Evolutionary conservation across 1,140 invertebrate species (phyloP), one percentile per base, ranked within the genome.

Genomic region (Parasteatoda tepidariorum): DNA sequence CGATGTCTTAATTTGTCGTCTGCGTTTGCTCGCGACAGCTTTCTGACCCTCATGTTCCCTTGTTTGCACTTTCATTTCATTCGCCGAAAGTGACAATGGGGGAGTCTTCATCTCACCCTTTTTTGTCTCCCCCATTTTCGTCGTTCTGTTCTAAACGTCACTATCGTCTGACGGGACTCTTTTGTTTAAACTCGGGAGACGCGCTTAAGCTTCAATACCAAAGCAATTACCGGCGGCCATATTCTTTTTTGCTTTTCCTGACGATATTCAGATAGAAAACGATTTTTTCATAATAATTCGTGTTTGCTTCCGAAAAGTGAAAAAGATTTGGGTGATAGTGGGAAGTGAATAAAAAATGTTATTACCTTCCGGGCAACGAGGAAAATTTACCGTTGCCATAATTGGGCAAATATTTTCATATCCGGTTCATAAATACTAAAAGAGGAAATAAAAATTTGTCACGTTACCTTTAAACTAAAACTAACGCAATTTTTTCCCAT

Each of bases 21-120:
- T 26, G 30, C 48, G 54, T 74, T 74, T 74, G 71, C 31, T 59
- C 54, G 0, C 71, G 71, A 61, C 71, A 59, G 71, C 34, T 71
- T 54, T 24, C 68, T 71, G 30, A 54, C 30, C 33, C 57, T 54
- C 59, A 5, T 26, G n/a, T 59, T 48, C 38, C 28, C 18, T 22
- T 76, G 34, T 76, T 76, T 76, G 73, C 71, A 26, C 61, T 75
- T 48, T 62, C 55, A 62, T 75, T 75, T 62, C 28, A 30, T 48
- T 48, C 38, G 38, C 38, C 38, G 38, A 48, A 28, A 64, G 33
- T 64, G 61, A 76, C 71, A 61, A 61, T 61, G 55, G 57, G n/a
- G 57, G 55, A 74, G 6, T 31, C 24, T 15, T 22, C 31, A 33
- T 30, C 62, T 13, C 62, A 48, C 38, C 38, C 38, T 48, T 48